Percentiles rank a stretch among this genome's conserved stretches.
phyloP scores from a whole-genome alignment of 2,113 vertebrate genomes.

The Anarhynchus alexandrinus region DNA sequence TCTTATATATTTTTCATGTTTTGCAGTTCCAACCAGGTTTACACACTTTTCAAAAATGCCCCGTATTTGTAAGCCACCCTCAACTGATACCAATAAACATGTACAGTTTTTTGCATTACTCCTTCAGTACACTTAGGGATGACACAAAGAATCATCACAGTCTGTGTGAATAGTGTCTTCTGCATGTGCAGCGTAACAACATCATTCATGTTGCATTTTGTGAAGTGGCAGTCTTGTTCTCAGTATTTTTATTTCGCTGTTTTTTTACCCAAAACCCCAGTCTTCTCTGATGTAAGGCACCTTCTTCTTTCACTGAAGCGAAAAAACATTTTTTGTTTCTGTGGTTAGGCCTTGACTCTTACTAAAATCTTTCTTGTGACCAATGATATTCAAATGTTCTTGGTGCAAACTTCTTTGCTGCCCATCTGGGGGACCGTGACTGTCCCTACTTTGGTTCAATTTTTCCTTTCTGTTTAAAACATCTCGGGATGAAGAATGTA shows the following conservation, averaged over 20 bases:
- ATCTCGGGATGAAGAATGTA: not conserved
- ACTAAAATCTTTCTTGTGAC: not conserved
- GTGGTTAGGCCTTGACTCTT: not conserved
- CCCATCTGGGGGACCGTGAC: not conserved
- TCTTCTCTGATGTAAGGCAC: not conserved
- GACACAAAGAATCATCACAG: not conserved
- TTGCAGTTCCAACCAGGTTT: not conserved
- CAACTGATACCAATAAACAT: not conserved
- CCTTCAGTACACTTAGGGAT: not conserved
- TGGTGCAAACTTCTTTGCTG: not conserved
- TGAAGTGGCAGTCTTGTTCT: not conserved
- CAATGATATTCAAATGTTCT: not conserved
- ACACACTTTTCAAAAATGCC: not conserved
- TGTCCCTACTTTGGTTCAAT: not conserved
- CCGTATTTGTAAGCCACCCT: not conserved
- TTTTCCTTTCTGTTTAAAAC: not conserved
- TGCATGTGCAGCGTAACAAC: rapidly evolving
- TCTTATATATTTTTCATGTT: not conserved
- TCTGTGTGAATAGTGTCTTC: not conserved
- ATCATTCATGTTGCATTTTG: not conserved
- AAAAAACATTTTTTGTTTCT: not conserved
- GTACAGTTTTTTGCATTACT: not conserved
- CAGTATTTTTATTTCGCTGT: not conserved
- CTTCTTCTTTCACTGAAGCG: not conserved
- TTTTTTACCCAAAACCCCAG: not conserved